Evolutionary conservation across 2,113 vertebrate genomes (phyloP).

Genomic region (Notothenia rossii): DNA sequence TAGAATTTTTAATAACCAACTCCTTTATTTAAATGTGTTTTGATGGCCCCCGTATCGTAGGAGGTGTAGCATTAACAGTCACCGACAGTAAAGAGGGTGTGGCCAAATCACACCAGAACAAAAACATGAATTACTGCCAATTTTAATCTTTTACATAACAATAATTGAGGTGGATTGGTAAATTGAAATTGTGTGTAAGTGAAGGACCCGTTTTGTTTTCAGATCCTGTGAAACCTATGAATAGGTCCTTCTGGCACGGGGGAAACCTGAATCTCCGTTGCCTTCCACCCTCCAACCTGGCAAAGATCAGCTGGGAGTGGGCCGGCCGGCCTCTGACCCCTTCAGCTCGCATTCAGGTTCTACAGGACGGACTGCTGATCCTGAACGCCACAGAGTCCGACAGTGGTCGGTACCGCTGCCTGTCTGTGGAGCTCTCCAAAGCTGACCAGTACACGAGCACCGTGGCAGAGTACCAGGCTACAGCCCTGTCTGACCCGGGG

Average conservation of each 20-base stretch:
- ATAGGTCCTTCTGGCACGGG: constrained; percentile 46
- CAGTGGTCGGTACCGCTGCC: constrained; percentile 79
- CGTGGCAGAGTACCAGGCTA: constrained; percentile 50
- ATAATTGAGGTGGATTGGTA: background rate
- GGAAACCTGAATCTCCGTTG: constrained; percentile 72
- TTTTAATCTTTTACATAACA: background rate
- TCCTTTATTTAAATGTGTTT: too few relatives aligned
- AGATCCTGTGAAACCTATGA: constrained; percentile 58
- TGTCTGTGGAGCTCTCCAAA: constrained; percentile 74
- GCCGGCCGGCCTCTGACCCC: constrained; percentile 9
- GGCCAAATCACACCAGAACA: too few relatives aligned
- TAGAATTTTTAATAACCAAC: too few relatives aligned
- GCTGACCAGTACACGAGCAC: constrained; percentile 41
- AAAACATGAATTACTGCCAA: background rate
- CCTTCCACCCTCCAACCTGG: constrained; percentile 76
- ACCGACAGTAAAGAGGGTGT: too few relatives aligned
- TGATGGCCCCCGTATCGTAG: too few relatives aligned
- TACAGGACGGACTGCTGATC: constrained; percentile 72
- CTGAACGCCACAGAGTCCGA: constrained; percentile 54
- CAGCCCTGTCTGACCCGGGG: rapidly evolving
- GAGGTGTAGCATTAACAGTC: too few relatives aligned
- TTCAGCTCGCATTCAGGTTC: constrained; percentile 58
- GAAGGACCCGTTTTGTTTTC: constrained; percentile 40
- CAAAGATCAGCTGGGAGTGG: constrained; percentile 71
- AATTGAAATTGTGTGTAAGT: background rate